These are phyloP conservation scores for Aphelinus atriplicis DNA, from an alignment of 1,140 invertebrate species.

Conservation along the genomic window DNA sequence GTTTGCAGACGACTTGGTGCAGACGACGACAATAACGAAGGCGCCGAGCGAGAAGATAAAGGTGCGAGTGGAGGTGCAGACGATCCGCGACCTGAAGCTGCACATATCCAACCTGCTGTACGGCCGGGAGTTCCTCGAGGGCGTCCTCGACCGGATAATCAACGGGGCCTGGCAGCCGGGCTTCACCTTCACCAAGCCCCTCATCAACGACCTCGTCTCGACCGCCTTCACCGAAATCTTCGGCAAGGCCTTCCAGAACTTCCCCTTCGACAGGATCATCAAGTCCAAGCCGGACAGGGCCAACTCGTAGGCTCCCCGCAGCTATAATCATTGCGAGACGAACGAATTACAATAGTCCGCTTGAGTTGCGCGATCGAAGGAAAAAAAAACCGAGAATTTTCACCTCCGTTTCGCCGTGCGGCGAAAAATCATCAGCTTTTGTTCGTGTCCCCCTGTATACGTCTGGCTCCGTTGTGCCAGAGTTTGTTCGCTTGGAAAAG, in stretches of 20 bases:
- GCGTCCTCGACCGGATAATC: slow-evolving; percentile 73
- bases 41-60: slow-evolving; percentile 67
- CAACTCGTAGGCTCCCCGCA: no score
- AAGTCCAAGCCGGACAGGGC: no score
- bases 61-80: slow-evolving; percentile 77
- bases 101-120: slow-evolving; percentile 78
- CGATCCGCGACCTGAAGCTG: slow-evolving; percentile 78
- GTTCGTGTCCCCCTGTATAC: no score
- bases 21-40: slow-evolving; percentile 78
- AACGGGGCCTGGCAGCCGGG: slow-evolving; percentile 82
- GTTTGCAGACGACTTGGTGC: slow-evolving; percentile 61
- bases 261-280: slow-evolving; percentile 74
- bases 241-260: slow-evolving; percentile 75
- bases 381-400: no score
- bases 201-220: slow-evolving; percentile 84
- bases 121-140: slow-evolving; percentile 73
- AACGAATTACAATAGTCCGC: not conserved
- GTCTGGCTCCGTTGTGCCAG: no score
- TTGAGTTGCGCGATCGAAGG: no score
- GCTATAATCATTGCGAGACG: not conserved
- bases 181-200: slow-evolving; percentile 74
- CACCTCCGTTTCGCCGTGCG: no score
- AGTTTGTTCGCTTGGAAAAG: no score
- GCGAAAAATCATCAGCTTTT: no score
- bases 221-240: slow-evolving; percentile 84